Evolutionary conservation across 2,797 vertebrate species (phyloP).

Genomic region (Xiphophorus birchmanni): DNA sequence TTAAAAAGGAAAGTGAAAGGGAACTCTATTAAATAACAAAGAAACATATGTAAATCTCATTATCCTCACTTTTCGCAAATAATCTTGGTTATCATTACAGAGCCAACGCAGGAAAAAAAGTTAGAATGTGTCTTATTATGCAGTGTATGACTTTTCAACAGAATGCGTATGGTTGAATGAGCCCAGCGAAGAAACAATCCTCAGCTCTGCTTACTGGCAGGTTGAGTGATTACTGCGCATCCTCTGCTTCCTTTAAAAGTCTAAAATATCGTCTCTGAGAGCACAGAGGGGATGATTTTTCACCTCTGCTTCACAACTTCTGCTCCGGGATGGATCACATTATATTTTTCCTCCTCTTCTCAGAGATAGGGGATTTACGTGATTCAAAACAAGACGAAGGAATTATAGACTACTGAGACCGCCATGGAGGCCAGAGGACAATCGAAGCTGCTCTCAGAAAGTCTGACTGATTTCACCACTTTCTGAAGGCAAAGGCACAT

Average conservation of each 20-base stretch:
- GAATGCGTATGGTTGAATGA: slow-evolving; percentile 8
- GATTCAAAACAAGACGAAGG: slow-evolving; percentile 42
- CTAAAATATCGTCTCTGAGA: slow-evolving; percentile 37
- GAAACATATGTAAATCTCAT: neutral
- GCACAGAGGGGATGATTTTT: slow-evolving; percentile 23
- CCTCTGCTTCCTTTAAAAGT: slow-evolving; percentile 30
- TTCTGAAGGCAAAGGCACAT: slow-evolving; percentile 24
- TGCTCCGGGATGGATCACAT: slow-evolving; percentile 32
- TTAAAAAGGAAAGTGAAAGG: neutral
- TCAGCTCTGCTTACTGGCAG: slow-evolving; percentile 43
- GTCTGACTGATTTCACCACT: slow-evolving; percentile 30
- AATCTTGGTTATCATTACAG: neutral
- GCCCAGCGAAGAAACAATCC: slow-evolving; percentile 49
- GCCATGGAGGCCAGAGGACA: slow-evolving; percentile 26
- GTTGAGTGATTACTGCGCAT: slow-evolving; percentile 44
- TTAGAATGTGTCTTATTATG: neutral
- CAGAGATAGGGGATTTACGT: slow-evolving; percentile 23
- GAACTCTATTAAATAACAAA: neutral
- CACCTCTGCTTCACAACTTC: slow-evolving; percentile 29
- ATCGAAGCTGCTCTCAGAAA: slow-evolving; percentile 21
- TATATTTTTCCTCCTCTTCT: slow-evolving; percentile 18
- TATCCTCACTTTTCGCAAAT: neutral
- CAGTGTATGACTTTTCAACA: neutral
- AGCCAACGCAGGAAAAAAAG: neutral
- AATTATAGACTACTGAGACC: slow-evolving; percentile 21